phyloP scores from a whole-genome alignment of 2,888 invertebrate genomes.

The Drosophila fungiperda region DNA sequence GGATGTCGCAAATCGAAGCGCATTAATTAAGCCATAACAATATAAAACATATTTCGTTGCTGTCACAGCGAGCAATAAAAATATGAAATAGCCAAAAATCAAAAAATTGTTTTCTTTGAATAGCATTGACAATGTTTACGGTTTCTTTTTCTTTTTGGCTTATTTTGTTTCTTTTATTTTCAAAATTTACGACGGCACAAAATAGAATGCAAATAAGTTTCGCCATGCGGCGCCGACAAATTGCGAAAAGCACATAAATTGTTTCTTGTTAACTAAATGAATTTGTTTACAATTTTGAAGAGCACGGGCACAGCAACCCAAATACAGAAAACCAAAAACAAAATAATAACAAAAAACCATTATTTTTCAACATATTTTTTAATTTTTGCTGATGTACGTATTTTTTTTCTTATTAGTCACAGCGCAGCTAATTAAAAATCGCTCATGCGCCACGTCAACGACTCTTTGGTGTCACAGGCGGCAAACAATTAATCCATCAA shows the following conservation, averaged over 20 bases:
- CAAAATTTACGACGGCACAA: constrained; percentile 22
- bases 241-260: constrained; percentile 47
- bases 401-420: constrained; percentile 45
- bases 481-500: constrained; percentile 40
- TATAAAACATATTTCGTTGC: constrained; percentile 39
- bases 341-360: constrained; percentile 1
- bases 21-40: constrained; percentile 70
- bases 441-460: constrained; percentile 43
- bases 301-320: constrained; percentile 24
- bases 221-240: constrained; percentile 31
- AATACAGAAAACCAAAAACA: constrained; percentile 1
- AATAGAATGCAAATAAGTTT: constrained; percentile 36
- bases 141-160: neutral
- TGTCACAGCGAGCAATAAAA: constrained; percentile 39
- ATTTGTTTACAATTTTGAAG: constrained; percentile 57
- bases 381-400: neutral
- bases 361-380: neutral
- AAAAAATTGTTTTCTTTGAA: neutral
- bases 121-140: constrained; percentile 13
- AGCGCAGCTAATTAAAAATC: constrained; percentile 58
- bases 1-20: constrained; percentile 46
- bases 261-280: constrained; percentile 52
- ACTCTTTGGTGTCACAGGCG: constrained; percentile 28
- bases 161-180: too few species aligned
- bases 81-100: constrained; percentile 3